Percentiles rank a stretch among this genome's conserved stretches.
Evolutionary conservation across 2,888 invertebrate genomes (phyloP).

Genomic region (Thymelicus sylvestris): DNA sequence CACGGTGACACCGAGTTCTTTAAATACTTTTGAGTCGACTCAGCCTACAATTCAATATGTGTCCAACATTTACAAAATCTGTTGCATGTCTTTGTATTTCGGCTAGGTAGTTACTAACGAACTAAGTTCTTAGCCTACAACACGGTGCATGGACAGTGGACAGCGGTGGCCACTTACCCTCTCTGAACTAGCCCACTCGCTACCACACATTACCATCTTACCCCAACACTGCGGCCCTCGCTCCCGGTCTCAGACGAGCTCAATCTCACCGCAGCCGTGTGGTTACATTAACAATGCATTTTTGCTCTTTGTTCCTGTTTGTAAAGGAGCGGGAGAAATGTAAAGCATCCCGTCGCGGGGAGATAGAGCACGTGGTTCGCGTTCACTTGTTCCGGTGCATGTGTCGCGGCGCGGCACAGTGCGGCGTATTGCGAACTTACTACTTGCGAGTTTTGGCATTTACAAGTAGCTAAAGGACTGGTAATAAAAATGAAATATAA

Average conservation of each 20-base stretch:
- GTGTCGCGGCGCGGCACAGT: neutral
- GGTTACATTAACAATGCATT: slow-evolving; percentile 11
- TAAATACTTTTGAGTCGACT: neutral
- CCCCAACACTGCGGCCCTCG: too few species aligned
- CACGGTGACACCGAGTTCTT: neutral
- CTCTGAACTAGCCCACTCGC: too few species aligned
- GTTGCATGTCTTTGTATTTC: too few species aligned
- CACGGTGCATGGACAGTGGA: too few species aligned
- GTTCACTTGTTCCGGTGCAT: slow-evolving; percentile 29
- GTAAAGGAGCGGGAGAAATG: slow-evolving; percentile 6
- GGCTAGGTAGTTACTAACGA: too few species aligned
- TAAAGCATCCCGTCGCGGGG: slow-evolving; percentile 8
- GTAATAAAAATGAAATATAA: too few species aligned
- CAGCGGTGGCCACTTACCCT: too few species aligned
- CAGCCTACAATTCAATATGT: too few species aligned
- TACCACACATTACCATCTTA: too few species aligned
- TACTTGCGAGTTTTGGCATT: neutral
- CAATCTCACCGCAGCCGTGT: neutral
- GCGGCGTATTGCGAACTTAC: neutral
- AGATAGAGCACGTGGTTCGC: slow-evolving; percentile 22
- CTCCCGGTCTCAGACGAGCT: neutral
- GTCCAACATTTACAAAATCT: too few species aligned
- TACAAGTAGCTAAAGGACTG: too few species aligned
- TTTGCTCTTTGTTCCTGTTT: neutral
- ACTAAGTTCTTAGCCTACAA: too few species aligned